Evolutionary conservation across 2,113 vertebrate genomes (phyloP).

Genomic region (Cyanoliseus patagonus): DNA sequence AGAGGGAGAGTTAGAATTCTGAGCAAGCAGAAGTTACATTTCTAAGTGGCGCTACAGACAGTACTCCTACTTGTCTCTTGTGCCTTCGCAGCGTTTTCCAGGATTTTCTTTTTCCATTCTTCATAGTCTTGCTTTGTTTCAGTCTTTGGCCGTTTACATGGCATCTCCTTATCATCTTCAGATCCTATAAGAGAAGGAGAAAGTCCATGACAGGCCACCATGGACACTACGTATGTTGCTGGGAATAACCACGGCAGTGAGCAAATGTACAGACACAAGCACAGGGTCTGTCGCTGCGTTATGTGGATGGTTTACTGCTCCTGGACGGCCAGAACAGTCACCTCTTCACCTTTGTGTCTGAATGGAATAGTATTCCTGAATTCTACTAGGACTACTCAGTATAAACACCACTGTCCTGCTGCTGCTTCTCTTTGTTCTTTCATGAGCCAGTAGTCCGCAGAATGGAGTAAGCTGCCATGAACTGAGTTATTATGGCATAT

Average conservation of each 20-base stretch:
- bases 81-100: conserved; percentile 84
- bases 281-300: not conserved
- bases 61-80: not conserved
- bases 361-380: not conserved
- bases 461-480: not conserved
- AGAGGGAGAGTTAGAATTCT: not conserved
- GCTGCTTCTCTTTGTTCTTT: not conserved
- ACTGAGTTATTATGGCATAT: not conserved
- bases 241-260: not conserved
- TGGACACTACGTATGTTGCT: not conserved
- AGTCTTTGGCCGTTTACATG: conserved; percentile 63
- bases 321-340: not conserved
- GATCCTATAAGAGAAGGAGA: not conserved
- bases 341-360: not conserved
- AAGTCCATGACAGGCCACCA: not conserved
- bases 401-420: not conserved
- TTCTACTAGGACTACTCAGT: not conserved
- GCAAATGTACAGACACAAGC: not conserved
- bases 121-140: conserved; percentile 80
- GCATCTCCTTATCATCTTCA: conserved; percentile 60
- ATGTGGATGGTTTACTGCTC: not conserved
- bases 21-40: not conserved
- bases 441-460: not conserved
- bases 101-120: conserved; percentile 86
- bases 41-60: not conserved